Evolutionary conservation across 2,888 invertebrate species (phyloP), one percentile per base, ranked within the genome.

Genomic region (Andrena bicolor): DNA sequence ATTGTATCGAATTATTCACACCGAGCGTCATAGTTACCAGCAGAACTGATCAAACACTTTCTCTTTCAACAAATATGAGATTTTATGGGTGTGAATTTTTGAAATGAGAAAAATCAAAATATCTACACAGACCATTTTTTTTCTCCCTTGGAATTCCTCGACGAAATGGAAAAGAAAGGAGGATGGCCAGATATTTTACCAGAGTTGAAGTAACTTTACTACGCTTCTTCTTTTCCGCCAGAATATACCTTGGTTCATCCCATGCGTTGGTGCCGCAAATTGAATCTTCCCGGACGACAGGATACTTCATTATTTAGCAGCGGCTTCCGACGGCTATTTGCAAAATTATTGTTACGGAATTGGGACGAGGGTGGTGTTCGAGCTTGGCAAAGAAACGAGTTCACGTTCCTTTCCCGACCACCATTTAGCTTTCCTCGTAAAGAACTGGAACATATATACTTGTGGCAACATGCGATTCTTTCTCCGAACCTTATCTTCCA

Each of bases 311-410:
- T 93, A 92, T 92, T 92, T 91, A 92, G 83, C 86, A 87, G 87
- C 88, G 88, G 88, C 88, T 88, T 91, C 88, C 88, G 89, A 84
- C 85, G 89, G 88, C 91, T 90, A 90, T 92, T 92, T 91, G 90
- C 89, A 91, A 91, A 92, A 92, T 92, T 92, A 92, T 92, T 90
- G 90, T 92, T 92, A 90, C 88, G 89, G 88, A 89, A 91, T 91
- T 91, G 90, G 89, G 87, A 83, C 84, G 86, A 85, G 85, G 83
- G 81, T 77, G 77, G 84, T 82, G 80, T 87, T 82, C 83, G 73
- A 80, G 82, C 65, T 58, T 73, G 65, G 69, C 66, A 76, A 74
- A 88, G 88, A 87, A 88, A 86, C 87, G 83, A 86, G 79, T 83
- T 84, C 85, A 85, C 81, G 76, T 87, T 84, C 77, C 79, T 83